Percentiles rank a stretch among this genome's conserved stretches.
Evolutionary conservation across 2,113 vertebrate genomes (phyloP).

Genomic region (Bucco capensis): DNA sequence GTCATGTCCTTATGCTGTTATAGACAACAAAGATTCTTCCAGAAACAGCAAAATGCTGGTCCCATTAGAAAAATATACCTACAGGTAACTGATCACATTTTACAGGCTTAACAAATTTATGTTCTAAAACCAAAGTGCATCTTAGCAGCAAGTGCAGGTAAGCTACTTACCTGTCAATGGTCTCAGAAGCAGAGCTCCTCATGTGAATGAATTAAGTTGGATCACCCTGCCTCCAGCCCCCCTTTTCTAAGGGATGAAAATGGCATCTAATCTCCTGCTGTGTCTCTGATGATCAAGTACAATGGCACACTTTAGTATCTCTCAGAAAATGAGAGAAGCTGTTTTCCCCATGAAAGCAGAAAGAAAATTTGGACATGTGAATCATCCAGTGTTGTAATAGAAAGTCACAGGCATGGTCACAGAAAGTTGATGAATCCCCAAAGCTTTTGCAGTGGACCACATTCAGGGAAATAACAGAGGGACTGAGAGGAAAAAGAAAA

Average conservation of each 20-base stretch:
- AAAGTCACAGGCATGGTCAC: not conserved
- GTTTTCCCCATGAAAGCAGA: not conserved
- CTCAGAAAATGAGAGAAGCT: not conserved
- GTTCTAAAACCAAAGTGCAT: not conserved
- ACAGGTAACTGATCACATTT: not conserved
- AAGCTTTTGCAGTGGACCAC: not conserved
- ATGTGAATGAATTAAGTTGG: not conserved
- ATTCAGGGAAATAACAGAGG: not conserved
- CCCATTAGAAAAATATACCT: not conserved
- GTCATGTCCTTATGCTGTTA: not conserved
- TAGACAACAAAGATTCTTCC: not conserved
- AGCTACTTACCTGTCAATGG: not conserved
- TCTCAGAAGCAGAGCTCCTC: not conserved
- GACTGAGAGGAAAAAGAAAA: rapidly evolving
- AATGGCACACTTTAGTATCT: not conserved
- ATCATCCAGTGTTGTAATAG: not conserved
- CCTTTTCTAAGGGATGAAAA: not conserved
- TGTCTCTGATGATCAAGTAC: not conserved
- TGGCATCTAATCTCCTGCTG: not conserved
- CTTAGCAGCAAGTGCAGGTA: not conserved
- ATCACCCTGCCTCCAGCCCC: not conserved
- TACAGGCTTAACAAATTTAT: not conserved
- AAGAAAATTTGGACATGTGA: not conserved
- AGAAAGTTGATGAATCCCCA: not conserved
- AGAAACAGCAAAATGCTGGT: not conserved